A percentile compares a stretch with the other conserved stretches of the same genome.
Conservation (phyloP, 1,140 invertebrate genomes). For the Drosophila micromelanica region DNA sequence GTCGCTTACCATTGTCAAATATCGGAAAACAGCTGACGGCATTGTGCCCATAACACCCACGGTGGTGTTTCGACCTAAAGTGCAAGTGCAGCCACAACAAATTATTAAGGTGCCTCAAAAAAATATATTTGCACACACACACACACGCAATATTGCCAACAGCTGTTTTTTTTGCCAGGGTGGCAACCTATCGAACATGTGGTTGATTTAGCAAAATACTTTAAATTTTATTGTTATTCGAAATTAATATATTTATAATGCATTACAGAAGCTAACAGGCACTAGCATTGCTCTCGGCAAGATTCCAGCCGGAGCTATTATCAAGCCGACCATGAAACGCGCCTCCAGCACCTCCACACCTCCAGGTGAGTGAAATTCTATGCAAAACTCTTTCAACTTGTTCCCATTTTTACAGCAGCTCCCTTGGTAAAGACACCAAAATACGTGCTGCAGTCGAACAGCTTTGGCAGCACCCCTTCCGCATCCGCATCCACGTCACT, state of each 20-base stretch:
- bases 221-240: neutral
- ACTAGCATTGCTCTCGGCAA: conserved; percentile 57
- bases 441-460: conserved; percentile 48
- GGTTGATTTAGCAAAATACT: neutral
- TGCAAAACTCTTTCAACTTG: neutral
- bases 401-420: conserved; percentile 7
- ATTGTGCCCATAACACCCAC: conserved; percentile 28
- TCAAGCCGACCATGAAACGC: conserved; percentile 71
- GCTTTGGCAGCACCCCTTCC: conserved; percentile 4
- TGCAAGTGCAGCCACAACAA: conserved; percentile 22
- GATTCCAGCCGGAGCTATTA: conserved; percentile 47
- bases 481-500: conserved; percentile 10
- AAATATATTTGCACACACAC: conserved; percentile 13
- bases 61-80: conserved; percentile 28
- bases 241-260: conserved; percentile 7
- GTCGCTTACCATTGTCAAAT: conserved; percentile 75
- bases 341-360: neutral
- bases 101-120: conserved; percentile 39
- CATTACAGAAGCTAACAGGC: conserved; percentile 42
- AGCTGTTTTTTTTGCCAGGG: conserved; percentile 22
- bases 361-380: conserved; percentile 9
- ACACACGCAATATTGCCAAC: conserved; percentile 12
- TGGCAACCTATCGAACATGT: conserved; percentile 19
- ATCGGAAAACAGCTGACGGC: conserved; percentile 44
- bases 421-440: conserved; percentile 58